A percentile compares a stretch with the other conserved stretches of the same genome.
Conservation (phyloP, 1,140 invertebrate species). For the Dendroctonus valens region DNA sequence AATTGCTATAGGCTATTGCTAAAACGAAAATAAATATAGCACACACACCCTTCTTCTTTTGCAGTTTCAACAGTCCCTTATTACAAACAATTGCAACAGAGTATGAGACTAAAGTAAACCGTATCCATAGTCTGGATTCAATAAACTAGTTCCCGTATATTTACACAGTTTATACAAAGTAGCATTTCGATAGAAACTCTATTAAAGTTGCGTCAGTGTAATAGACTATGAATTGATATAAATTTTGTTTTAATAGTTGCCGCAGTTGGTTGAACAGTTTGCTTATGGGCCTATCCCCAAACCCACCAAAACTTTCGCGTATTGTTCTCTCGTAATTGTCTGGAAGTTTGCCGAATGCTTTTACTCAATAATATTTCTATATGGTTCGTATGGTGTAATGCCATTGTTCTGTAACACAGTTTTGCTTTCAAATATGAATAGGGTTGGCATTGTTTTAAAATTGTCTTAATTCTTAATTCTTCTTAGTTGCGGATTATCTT, state of each 20-base stretch:
- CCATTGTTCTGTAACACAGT: too few relatives aligned
- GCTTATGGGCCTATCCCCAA: slow-evolving; percentile 15
- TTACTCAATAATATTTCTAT: slow-evolving; percentile 9
- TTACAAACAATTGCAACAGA: neutral
- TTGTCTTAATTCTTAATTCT: too few relatives aligned
- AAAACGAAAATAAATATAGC: too few relatives aligned
- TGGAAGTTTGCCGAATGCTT: slow-evolving; percentile 7
- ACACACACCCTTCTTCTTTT: too few relatives aligned
- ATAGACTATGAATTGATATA: slow-evolving; percentile 24
- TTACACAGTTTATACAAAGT: slow-evolving; percentile 17
- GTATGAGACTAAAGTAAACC: neutral
- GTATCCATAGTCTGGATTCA: slow-evolving; percentile 1
- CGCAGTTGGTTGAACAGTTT: slow-evolving; percentile 18
- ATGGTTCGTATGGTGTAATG: too few relatives aligned
- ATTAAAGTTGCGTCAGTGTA: slow-evolving; percentile 22
- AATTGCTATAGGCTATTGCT: too few relatives aligned
- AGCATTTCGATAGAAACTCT: slow-evolving; percentile 22
- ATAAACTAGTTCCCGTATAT: slow-evolving; percentile 17
- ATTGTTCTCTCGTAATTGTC: slow-evolving; percentile 7
- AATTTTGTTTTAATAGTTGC: slow-evolving; percentile 26
- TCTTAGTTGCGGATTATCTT: too few relatives aligned
- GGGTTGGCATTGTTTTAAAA: too few relatives aligned
- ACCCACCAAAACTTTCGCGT: neutral
- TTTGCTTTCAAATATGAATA: too few relatives aligned
- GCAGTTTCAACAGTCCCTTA: too few relatives aligned